Percentiles rank a stretch among this genome's conserved stretches.
phyloP scores from a whole-genome alignment of 2,113 vertebrate genomes.

The Myotis brandtii region DNA sequence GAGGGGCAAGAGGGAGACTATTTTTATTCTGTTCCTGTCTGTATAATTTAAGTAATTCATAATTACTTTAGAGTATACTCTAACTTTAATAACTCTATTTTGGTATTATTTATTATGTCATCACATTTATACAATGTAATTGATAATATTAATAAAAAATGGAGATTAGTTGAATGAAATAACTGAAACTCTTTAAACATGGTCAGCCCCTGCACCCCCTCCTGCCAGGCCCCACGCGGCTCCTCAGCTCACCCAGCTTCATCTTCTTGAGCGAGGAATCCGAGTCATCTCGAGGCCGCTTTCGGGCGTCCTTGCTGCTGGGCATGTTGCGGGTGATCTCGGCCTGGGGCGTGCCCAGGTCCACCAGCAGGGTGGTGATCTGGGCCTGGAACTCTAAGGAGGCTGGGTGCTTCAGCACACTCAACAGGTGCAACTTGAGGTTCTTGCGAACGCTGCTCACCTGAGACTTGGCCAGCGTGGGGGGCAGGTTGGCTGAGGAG shows the following conservation, averaged over 20 bases:
- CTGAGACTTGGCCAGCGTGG: slow-evolving; percentile 96
- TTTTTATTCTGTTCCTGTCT: background rate
- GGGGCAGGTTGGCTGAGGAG: slow-evolving; percentile 93
- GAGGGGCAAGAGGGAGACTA: background rate
- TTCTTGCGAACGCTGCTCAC: slow-evolving; percentile 98
- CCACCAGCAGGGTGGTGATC: slow-evolving; percentile 94
- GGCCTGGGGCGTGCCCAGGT: slow-evolving; percentile 93
- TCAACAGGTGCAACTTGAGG: slow-evolving; percentile 94
- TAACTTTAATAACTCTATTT: background rate
- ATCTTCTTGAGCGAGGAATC: slow-evolving; percentile 93
- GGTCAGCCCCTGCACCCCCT: background rate
- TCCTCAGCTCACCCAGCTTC: slow-evolving; percentile 91
- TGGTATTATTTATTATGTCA: background rate
- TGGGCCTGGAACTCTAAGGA: slow-evolving; percentile 95
- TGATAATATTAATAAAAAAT: background rate
- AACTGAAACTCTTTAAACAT: background rate
- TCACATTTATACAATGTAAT: background rate
- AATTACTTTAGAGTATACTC: background rate
- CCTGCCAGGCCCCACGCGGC: fast-evolving
- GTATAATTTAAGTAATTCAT: background rate
- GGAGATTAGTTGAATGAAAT: background rate
- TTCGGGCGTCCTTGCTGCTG: slow-evolving; percentile 88
- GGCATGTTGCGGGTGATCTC: slow-evolving; percentile 94
- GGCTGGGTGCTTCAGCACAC: slow-evolving; percentile 92
- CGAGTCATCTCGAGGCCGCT: slow-evolving; percentile 90